Conservation (phyloP, 2,797 vertebrate genomes). For the Micropoecilia bifurca region DNA sequence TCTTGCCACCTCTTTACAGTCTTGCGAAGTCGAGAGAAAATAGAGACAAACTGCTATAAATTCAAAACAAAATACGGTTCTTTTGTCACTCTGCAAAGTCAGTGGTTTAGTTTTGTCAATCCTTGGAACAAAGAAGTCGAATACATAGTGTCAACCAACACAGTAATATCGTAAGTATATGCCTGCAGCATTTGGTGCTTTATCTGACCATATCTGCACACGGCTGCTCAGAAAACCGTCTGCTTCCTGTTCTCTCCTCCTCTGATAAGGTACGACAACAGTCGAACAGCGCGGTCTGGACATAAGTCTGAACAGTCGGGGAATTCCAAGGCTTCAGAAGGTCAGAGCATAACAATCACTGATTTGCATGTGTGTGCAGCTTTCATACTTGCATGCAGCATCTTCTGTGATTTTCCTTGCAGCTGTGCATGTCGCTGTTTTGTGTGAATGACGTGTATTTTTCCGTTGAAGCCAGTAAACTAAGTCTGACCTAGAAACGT, state of each 20-base stretch:
- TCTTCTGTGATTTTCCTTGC: background rate
- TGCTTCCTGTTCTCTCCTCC: constrained; percentile 1
- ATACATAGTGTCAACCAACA: constrained; percentile 96
- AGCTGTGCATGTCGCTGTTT: background rate
- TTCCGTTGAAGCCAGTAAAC: background rate
- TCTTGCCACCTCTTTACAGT: constrained; percentile 76
- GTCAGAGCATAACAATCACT: constrained; percentile 47
- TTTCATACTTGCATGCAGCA: background rate
- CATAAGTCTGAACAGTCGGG: constrained; percentile 71
- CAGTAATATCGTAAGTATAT: constrained; percentile 93
- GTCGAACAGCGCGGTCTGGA: constrained; percentile 67
- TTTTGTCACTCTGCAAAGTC: constrained; percentile 92
- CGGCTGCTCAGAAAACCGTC: background rate
- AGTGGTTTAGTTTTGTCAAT: constrained; percentile 98
- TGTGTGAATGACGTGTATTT: background rate
- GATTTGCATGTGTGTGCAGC: background rate
- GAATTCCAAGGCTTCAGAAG: constrained; percentile 78
- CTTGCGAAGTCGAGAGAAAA: constrained; percentile 93
- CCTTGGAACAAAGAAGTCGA: constrained; percentile 99
- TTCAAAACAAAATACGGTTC: constrained; percentile 94
- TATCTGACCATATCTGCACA: background rate
- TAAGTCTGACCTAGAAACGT: constrained; percentile 1
- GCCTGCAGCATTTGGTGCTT: constrained; percentile 1
- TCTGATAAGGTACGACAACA: constrained; percentile 59
- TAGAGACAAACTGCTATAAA: constrained; percentile 93